Percentiles rank a stretch among this genome's conserved stretches.
Evolutionary conservation across 2,797 vertebrate species (phyloP).

Genomic region (Eidolon dupreanum): DNA sequence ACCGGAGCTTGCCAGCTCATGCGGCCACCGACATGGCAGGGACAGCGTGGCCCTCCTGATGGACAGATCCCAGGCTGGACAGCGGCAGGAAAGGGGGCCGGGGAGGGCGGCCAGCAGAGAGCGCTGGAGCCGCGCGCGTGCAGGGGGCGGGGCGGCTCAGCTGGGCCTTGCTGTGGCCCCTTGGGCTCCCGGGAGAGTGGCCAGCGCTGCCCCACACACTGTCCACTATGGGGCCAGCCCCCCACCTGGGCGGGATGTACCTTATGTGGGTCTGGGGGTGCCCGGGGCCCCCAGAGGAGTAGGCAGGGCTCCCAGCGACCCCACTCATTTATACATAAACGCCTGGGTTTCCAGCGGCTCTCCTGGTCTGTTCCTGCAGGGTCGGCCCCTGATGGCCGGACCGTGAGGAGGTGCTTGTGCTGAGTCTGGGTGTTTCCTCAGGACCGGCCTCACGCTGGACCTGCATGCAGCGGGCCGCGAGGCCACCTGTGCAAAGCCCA

Average conservation of each 20-base stretch:
- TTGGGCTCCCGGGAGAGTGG: not conserved
- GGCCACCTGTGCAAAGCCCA: not conserved
- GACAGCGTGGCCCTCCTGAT: fast-evolving
- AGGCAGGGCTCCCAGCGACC: not conserved
- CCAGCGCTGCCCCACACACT: not conserved
- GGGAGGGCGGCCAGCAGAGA: fast-evolving
- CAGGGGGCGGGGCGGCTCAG: not conserved
- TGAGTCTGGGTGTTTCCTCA: not conserved
- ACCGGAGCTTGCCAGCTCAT: not conserved
- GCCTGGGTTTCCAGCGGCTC: not conserved
- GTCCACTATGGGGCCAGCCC: not conserved
- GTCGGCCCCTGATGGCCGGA: fast-evolving
- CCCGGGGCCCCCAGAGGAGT: fast-evolving
- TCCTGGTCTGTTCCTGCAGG: not conserved
- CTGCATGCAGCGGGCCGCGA: fast-evolving
- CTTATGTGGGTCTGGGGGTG: not conserved
- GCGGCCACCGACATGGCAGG: not conserved
- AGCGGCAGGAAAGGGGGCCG: not conserved
- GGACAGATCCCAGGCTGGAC: not conserved
- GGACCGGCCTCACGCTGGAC: fast-evolving
- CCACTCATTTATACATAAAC: not conserved
- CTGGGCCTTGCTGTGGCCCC: not conserved
- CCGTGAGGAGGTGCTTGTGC: fast-evolving
- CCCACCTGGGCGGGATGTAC: fast-evolving
- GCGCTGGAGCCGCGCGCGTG: fast-evolving